phyloP scores from a whole-genome alignment of 2,797 vertebrate genomes.

The Ataeniobius toweri region DNA sequence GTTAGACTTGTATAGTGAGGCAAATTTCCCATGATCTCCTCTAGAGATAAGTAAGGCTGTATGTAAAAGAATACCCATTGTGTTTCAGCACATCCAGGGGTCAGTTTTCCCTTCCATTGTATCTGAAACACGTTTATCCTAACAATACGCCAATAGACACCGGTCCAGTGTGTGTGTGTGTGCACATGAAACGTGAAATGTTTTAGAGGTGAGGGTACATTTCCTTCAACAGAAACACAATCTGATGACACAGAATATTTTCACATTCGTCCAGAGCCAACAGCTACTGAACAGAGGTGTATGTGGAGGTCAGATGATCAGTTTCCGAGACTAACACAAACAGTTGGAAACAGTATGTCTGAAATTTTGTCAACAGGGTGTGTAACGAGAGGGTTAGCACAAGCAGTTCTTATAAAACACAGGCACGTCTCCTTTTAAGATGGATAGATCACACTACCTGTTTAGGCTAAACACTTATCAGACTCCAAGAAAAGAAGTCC shows the following conservation, averaged over 20 bases:
- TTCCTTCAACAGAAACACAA: background rate
- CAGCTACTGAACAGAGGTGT: background rate
- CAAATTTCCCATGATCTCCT: background rate
- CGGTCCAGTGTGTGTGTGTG: background rate
- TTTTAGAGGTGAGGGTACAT: background rate
- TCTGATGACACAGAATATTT: background rate
- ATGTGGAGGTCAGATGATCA: background rate
- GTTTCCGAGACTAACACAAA: background rate
- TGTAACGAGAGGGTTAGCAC: background rate
- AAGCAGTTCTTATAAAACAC: conserved; percentile 1
- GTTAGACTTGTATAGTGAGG: background rate
- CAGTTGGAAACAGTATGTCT: background rate
- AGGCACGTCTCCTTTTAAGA: background rate
- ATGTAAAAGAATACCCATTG: background rate
- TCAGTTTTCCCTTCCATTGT: background rate
- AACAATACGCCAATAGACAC: background rate
- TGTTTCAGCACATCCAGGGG: background rate
- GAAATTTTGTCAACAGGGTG: background rate
- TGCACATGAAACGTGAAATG: background rate
- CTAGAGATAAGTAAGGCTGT: background rate
- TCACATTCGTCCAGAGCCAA: background rate
- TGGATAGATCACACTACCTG: background rate
- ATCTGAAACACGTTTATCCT: background rate
- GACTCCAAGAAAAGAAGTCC: background rate
- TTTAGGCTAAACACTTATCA: background rate